Base-by-base conservation (phyloP, 2,888 invertebrate genomes). In the Polymixis flavicincta region DNA sequence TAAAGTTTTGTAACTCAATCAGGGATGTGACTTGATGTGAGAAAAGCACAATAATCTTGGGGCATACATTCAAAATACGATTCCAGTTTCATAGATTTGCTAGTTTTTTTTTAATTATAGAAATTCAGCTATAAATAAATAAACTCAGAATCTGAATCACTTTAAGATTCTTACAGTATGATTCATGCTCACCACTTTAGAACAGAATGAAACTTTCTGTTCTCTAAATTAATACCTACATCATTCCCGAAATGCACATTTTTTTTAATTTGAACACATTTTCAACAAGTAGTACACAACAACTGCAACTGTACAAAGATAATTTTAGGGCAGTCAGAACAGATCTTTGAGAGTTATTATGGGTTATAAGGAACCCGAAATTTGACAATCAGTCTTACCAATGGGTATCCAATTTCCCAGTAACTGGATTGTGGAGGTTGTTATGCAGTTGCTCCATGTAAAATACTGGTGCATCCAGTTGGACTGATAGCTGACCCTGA, bases 121-220 rank as follows among this genome's bases (percentile, higher is more conserved):
- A 74, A 52, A 67, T 63, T 61, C n/a, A n/a, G 32, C 63, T 76
- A 79, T 42, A 82, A 65, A 76, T 76, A 82, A 68, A 76, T 74
- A 74, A 61, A 28, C 60, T 55, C 42, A 74, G 25, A 25, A 50
- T 65, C 64, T 76, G 78, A 79, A 42, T 82, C 82, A 76, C 22
- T 6, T 37, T 54, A 54, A 65, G 64, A 76, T 82, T 76, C 28
- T 59, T 22, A 59, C 37, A 25, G 25, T 14, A 64, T 76, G 82
- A 82, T 32, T 82, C 68, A 82, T 68, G n/a, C 25, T 32, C 7
- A 22, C 64, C 4, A 60, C 22, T 69, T 76, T 60, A 76, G 68
- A 57, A 68, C 9, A 50, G 13, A 25, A 42, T 59, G 0, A 76
- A 68, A 28, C 14, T 59, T 19, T 68, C 54, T 55, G 22, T 32